These are phyloP conservation scores for Pseudococcus jackbeardsleyi DNA, from an alignment of 2,888 invertebrate species.

Conservation along the genomic window DNA sequence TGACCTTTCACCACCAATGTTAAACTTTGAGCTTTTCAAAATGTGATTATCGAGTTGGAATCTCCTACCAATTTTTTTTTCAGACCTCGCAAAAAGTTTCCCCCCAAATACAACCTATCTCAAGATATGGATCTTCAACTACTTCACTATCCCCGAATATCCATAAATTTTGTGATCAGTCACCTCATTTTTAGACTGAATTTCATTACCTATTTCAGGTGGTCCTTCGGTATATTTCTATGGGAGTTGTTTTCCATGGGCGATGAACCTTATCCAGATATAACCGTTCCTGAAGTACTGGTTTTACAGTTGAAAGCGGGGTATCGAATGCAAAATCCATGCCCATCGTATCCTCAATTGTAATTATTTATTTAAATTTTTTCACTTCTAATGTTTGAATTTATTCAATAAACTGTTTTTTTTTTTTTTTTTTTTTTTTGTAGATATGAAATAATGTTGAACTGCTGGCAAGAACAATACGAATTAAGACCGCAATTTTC, in stretches of 20 bases:
- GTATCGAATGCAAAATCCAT: not conserved
- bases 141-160: too few species aligned
- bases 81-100: too few species aligned
- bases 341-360: slow-evolving; percentile 20
- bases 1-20: too few species aligned
- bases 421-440: too few species aligned
- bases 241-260: slow-evolving; percentile 37
- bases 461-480: slow-evolving; percentile 24
- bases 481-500: slow-evolving; percentile 25
- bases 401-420: not conserved
- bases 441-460: slow-evolving; percentile 21
- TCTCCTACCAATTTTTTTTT: too few species aligned
- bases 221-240: slow-evolving; percentile 27
- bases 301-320: not conserved
- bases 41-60: too few species aligned
- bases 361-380: not conserved
- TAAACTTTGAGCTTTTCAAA: too few species aligned
- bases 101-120: too few species aligned
- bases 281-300: not conserved
- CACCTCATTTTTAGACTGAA: not conserved
- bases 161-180: too few species aligned
- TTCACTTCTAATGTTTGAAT: not conserved
- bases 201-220: not conserved
- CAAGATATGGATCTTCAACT: too few species aligned
- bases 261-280: slow-evolving; percentile 45